Evolutionary conservation across 2,113 vertebrate species (phyloP).

Genomic region (Spea multiplicata): DNA sequence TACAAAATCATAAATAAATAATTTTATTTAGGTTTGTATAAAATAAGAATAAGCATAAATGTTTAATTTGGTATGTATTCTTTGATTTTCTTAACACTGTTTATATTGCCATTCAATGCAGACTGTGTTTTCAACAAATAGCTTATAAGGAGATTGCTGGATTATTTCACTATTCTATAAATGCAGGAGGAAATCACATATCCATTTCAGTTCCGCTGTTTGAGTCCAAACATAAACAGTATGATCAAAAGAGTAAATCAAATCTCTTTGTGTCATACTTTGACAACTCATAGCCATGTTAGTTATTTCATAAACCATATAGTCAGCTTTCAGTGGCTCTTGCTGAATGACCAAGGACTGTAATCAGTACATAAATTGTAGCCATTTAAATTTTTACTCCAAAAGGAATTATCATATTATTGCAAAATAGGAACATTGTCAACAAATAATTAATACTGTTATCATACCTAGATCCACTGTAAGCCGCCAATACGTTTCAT

Average conservation of each 20-base stretch:
- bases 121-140: background rate
- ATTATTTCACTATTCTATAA: background rate
- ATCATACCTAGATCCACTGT: too few relatives aligned
- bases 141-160: background rate
- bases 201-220: constrained; percentile 2
- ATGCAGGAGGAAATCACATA: background rate
- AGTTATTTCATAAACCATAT: background rate
- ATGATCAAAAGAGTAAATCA: constrained; percentile 1
- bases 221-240: constrained; percentile 2
- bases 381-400: too few relatives aligned
- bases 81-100: background rate
- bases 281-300: background rate
- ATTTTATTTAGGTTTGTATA: background rate
- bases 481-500: too few relatives aligned
- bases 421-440: too few relatives aligned
- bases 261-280: background rate
- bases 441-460: too few relatives aligned
- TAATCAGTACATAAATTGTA: too few relatives aligned
- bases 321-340: background rate
- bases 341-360: background rate
- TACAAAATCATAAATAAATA: background rate
- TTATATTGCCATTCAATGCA: background rate
- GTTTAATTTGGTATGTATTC: background rate
- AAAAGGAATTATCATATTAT: too few relatives aligned
- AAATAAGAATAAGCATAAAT: background rate